Evolutionary conservation across 1,140 invertebrate species (phyloP).

Genomic region (Kradibia gibbosae): DNA sequence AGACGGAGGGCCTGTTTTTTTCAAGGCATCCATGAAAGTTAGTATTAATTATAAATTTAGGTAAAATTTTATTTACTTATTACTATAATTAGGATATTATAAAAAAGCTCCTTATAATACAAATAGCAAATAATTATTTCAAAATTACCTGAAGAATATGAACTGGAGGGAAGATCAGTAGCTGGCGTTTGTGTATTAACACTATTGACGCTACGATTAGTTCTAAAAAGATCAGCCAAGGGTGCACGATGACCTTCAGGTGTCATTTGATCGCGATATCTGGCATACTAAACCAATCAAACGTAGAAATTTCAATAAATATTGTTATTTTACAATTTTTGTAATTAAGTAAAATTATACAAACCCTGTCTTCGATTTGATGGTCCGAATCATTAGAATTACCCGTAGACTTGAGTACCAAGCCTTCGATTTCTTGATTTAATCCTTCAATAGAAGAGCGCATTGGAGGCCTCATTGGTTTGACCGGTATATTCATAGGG

Average conservation of each 20-base stretch:
- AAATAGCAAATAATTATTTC: background rate
- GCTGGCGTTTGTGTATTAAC: constrained; percentile 89
- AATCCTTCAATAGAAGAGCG: constrained; percentile 88
- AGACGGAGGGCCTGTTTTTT: constrained; percentile 72
- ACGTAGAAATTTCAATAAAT: background rate
- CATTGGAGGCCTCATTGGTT: constrained; percentile 78
- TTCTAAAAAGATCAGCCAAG: constrained; percentile 81
- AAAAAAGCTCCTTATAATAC: background rate
- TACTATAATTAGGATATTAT: background rate
- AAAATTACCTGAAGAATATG: constrained; percentile 75
- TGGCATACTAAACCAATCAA: constrained; percentile 65
- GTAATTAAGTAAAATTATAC: constrained; percentile 9
- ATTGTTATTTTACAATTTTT: background rate
- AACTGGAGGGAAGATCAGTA: constrained; percentile 73
- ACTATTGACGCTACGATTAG: constrained; percentile 83
- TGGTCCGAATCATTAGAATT: constrained; percentile 69
- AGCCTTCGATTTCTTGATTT: constrained; percentile 87
- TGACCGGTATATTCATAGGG: constrained; percentile 75
- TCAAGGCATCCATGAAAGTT: constrained; percentile 64
- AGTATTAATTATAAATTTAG: constrained; percentile 40
- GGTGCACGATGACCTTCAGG: constrained; percentile 90
- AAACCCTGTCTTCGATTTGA: constrained; percentile 68
- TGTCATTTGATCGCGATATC: constrained; percentile 75
- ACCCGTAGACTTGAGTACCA: constrained; percentile 75
- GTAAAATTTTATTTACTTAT: constrained; percentile 9